Evolutionary conservation across 2,113 vertebrate genomes (phyloP).

Genomic region (Gallinago paraguaiae): DNA sequence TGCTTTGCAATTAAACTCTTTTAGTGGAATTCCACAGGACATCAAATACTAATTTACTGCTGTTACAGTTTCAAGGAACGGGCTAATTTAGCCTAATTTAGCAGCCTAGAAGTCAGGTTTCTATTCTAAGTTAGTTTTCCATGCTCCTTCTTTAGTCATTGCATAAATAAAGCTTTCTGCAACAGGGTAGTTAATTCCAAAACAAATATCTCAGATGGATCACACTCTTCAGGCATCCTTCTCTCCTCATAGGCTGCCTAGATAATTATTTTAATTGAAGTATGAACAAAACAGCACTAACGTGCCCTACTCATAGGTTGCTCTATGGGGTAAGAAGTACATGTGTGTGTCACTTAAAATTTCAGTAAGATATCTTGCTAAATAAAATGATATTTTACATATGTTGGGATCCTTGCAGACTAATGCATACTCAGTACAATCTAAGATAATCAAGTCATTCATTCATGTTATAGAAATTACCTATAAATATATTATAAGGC

Average conservation of each 20-base stretch:
- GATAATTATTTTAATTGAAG: neutral
- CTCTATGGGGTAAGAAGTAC: neutral
- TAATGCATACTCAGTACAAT: neutral
- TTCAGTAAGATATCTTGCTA: neutral
- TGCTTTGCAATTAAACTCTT: conserved; percentile 22
- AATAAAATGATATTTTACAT: neutral
- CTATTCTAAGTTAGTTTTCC: neutral
- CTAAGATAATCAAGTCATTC: neutral
- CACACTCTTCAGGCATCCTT: neutral
- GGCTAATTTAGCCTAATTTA: neutral
- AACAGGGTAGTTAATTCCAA: neutral
- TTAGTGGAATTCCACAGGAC: conserved; percentile 35
- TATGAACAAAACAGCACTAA: neutral
- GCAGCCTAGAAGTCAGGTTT: neutral
- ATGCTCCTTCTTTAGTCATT: neutral
- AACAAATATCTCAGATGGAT: neutral
- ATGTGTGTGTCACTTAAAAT: neutral
- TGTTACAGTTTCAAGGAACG: conserved; percentile 4
- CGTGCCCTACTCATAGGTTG: accelerated
- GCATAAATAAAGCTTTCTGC: neutral
- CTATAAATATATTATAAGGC: neutral
- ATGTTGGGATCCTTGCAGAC: neutral
- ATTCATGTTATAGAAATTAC: neutral
- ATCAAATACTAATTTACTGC: conserved; percentile 1
- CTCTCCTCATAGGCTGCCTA: neutral